Evolutionary conservation across 2,797 vertebrate genomes (phyloP).

Genomic region (Sitta carolinensis): DNA sequence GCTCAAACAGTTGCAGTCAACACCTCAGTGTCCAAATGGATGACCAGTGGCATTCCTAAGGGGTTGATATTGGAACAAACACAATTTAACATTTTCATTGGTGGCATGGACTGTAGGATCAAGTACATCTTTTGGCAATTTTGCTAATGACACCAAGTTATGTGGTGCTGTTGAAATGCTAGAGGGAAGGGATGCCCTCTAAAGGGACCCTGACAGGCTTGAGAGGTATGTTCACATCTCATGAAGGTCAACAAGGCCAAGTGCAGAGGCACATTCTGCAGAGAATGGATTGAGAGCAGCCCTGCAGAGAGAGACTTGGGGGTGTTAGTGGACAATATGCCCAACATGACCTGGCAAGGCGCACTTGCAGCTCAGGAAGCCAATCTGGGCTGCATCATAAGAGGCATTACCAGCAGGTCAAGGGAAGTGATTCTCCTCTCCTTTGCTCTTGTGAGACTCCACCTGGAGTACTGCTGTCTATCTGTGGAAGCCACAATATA

Average conservation of each 20-base stretch:
- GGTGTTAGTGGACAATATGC: accelerated
- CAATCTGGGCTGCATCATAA: not conserved
- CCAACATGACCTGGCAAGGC: not conserved
- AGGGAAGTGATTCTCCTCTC: not conserved
- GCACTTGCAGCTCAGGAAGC: not conserved
- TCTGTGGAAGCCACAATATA: accelerated
- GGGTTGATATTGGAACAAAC: accelerated
- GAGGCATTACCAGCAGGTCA: not conserved
- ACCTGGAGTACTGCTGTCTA: not conserved
- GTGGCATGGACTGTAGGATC: not conserved
- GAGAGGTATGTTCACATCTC: not conserved
- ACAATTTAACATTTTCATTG: not conserved
- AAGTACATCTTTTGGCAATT: not conserved
- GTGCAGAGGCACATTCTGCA: not conserved
- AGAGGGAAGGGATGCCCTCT: not conserved
- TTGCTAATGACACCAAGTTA: not conserved
- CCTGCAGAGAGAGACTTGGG: too few relatives aligned
- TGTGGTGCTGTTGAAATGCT: not conserved
- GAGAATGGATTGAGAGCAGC: not conserved
- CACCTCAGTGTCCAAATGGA: not conserved
- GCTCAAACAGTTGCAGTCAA: not conserved
- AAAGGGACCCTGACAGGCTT: not conserved
- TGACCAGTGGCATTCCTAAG: not conserved
- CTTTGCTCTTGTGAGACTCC: not conserved
- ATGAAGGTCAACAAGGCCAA: not conserved